A percentile compares a stretch with the other conserved stretches of the same genome.
These are phyloP conservation scores for Dascyllus trimaculatus DNA, from an alignment of 2,113 vertebrate species.

Conservation along the genomic window DNA sequence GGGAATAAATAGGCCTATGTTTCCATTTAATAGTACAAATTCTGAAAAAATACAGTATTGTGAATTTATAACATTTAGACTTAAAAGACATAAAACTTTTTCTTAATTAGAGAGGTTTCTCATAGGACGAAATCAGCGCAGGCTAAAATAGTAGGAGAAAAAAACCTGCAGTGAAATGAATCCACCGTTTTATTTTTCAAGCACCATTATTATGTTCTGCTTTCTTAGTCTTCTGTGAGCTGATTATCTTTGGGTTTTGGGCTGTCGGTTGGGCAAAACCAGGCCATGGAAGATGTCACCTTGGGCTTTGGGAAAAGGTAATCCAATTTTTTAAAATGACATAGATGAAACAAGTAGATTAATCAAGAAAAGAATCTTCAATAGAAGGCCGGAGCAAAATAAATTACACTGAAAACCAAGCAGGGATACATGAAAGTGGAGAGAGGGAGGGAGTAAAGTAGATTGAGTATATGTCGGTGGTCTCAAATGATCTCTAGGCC, in stretches of 20 bases:
- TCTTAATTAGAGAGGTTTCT: too few species aligned
- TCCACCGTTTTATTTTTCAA: neutral
- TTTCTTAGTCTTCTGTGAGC: too few species aligned
- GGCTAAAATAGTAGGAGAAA: too few species aligned
- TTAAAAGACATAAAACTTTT: neutral
- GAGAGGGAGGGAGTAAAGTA: constrained; percentile 48
- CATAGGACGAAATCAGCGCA: too few species aligned
- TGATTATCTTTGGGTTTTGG: neutral
- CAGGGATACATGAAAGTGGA: constrained; percentile 49
- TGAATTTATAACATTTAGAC: neutral
- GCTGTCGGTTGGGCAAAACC: neutral
- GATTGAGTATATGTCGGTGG: constrained; percentile 68
- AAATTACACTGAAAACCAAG: constrained; percentile 12
- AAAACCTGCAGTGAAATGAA: neutral
- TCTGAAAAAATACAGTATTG: neutral
- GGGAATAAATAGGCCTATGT: constrained; percentile 11
- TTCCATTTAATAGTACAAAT: neutral
- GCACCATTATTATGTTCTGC: neutral
- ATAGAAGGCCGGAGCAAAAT: constrained; percentile 3
- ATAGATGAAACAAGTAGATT: neutral
- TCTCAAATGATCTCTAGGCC: constrained; percentile 73
- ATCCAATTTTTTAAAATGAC: neutral
- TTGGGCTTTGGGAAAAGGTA: neutral
- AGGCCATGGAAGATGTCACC: neutral
- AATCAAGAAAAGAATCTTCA: neutral